Evolutionary conservation across 2,888 invertebrate species (phyloP), one percentile per base, ranked within the genome.

Genomic region (Sesia bembeciformis): DNA sequence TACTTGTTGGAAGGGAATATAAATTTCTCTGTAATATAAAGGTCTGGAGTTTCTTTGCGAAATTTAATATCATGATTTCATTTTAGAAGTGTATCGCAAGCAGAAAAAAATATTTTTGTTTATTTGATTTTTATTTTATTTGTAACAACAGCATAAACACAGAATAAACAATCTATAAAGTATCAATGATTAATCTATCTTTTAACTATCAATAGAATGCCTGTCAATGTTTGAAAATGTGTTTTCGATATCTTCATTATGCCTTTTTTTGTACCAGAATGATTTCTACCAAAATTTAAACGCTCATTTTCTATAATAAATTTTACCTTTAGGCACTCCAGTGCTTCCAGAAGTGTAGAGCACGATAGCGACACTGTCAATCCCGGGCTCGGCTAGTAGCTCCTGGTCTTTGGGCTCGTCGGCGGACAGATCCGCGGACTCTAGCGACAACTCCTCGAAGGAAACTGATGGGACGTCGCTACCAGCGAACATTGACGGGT

Each of bases 281-380:
- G 7, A 6, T 6, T 42, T 42, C 42, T 42, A 42, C 7, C 2
- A 6, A 42, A 1, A 1, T 42, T 23, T 23, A 23, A 23, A 23
- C 23, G 23, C 23, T 23, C 23, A 6, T 7, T 42, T 50, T 39
- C 5, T 50, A 50, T 4, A 23, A 50, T n/a, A 38, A 8, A 39
- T 5, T 4, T 49, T 63, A 91, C 96, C 97, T 92, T 97, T 97
- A 4, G 97, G 97, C 23, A 95, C 87, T 0, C 97, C 97, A 0
- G 97, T 97, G 71, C 97, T 97, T 7, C 97, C 97, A 40, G 97
- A 97, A 49, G 96, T 96, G 67, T 96, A 96, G 23, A 96, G 80
- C 23, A 96, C 93, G 52, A 95, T 92, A 0, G 93, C 95, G 5
- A 94, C 85, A 65, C 91, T 91, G 51, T 91, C 86, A 4, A 65